Percentiles rank a stretch among this genome's conserved stretches.
Conservation (phyloP, 1,140 invertebrate genomes). For the Mycetomoellerius zeteki region DNA sequence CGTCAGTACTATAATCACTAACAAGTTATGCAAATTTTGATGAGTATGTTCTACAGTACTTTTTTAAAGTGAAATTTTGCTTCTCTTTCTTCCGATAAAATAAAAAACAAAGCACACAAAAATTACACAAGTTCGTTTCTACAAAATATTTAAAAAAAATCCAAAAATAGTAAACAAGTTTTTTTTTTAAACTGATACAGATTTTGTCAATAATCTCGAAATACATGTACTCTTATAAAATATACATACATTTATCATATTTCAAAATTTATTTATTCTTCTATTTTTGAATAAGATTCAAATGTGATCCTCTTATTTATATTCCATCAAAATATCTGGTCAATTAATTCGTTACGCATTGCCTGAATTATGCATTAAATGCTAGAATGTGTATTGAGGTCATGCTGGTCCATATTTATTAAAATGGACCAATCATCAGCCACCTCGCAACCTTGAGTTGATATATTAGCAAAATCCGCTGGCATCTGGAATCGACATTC, state of each 20-base stretch:
- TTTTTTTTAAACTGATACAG: no score
- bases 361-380: conserved; percentile 2
- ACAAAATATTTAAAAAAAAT: neutral
- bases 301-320: neutral
- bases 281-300: neutral
- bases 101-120: neutral
- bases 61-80: conserved; percentile 11
- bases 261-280: neutral
- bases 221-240: neutral
- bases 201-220: neutral
- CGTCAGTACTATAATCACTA: neutral
- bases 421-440: conserved; percentile 34
- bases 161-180: neutral
- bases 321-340: neutral
- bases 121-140: neutral
- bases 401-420: conserved; percentile 8
- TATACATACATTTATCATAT: neutral
- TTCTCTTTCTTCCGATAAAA: neutral
- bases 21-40: conserved; percentile 31
- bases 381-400: neutral
- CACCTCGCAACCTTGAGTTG: conserved; percentile 58
- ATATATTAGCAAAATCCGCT: conserved; percentile 48
- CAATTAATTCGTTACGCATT: neutral
- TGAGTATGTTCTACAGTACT: neutral
- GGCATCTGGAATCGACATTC: conserved; percentile 63